phyloP scores from a whole-genome alignment of 2,113 vertebrate species.

The Polyodon spathula region DNA sequence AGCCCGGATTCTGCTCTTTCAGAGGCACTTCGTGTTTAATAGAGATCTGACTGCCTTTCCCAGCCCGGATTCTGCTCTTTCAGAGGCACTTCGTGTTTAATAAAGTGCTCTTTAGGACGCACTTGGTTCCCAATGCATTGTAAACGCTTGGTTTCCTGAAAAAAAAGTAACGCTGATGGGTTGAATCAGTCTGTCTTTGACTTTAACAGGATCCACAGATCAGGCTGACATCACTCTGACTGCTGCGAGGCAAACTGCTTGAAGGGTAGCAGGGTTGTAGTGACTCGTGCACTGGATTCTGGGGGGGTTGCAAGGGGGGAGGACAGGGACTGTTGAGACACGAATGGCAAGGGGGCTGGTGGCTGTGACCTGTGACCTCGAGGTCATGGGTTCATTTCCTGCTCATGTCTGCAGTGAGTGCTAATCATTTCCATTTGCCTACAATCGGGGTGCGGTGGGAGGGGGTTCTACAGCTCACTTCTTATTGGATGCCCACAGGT shows the following conservation, averaged over 20 bases:
- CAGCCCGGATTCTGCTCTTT: too few species aligned
- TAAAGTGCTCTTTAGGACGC: too few species aligned
- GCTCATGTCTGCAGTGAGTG: not conserved
- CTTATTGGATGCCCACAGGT: not conserved
- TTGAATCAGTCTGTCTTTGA: constrained; percentile 6
- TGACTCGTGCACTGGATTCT: too few species aligned
- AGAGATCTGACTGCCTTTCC: too few species aligned
- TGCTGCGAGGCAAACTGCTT: not conserved
- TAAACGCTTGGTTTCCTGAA: too few species aligned
- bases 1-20: too few species aligned
- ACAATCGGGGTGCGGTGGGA: too few species aligned
- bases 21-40: too few species aligned
- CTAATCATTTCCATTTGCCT: not conserved
- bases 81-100: too few species aligned
- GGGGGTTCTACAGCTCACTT: not conserved
- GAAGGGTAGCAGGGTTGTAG: not conserved
- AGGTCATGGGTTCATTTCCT: not conserved
- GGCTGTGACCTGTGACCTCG: not conserved
- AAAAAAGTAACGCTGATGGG: not conserved
- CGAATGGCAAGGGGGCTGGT: not conserved
- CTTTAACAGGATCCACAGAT: constrained; percentile 2
- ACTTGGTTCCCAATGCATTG: too few species aligned
- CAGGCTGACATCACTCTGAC: not conserved
- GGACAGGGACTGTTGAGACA: not conserved
- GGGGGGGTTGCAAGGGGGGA: not conserved